Evolutionary conservation across 2,113 vertebrate genomes (phyloP), one percentile per base, ranked within the genome.

Genomic region (Chaetodon auriga): DNA sequence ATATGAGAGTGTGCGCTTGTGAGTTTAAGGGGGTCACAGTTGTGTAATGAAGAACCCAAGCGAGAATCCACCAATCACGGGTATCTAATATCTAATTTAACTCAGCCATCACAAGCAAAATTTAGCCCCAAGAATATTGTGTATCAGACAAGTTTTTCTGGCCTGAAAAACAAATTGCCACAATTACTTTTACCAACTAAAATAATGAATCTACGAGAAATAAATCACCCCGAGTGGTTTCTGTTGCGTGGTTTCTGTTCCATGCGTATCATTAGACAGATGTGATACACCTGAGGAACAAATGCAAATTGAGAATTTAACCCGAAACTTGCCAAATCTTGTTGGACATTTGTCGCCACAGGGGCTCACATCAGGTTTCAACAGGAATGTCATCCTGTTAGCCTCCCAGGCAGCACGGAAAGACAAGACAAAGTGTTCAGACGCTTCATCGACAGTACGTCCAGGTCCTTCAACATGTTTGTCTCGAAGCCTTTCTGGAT

Each of bases 121-220:
- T 3, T 7, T 30, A 11, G 12, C 43, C 14, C 41, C 0, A 53
- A 51, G 15, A 48, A 58, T 16, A 21, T 23, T 82, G 68, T 19
- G 75, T 79, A 55, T 68, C 49, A 49, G 64, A 78, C 72, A 75
- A 19, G 89, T 71, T 46, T 68, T 2, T 3, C 12, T 48, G 36
- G 9, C 30, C 21, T 16, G 58, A 41, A 21, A 62, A 58, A 57
- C 13, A 25, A 57, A 13, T 2, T 5, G 6, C 14, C 7, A 6
- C 4, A 10, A 19, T 15, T 23, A 51, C 2, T 63, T 23, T 43
- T 14, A 64, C 21, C 21, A 12, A 45, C 21, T 10, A 62, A 21
- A 63, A 63, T 41, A 35, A 68, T 18, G 11, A 4, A 45, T 23
- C 43, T 30, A 18, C 9, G 23, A 48, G 10, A 35, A 21, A 63